Percentiles rank a stretch among this genome's conserved stretches.
These are phyloP conservation scores for Clusia tigrina DNA, from an alignment of 2,888 invertebrate species.

Conservation along the genomic window DNA sequence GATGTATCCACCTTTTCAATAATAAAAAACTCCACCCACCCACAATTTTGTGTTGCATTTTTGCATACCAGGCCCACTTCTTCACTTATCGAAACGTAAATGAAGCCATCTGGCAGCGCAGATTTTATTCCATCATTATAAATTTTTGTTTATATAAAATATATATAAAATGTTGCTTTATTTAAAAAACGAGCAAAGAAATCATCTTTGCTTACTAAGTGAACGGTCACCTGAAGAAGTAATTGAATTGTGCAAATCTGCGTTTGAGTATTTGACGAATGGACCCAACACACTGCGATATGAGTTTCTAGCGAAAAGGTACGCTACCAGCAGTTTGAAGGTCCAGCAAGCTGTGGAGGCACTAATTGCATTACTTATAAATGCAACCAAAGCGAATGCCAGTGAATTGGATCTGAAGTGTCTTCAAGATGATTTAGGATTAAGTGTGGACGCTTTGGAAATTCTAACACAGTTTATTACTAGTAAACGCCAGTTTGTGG, in stretches of 20 bases:
- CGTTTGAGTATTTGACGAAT: constrained; percentile 70
- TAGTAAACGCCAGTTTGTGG: constrained; percentile 58
- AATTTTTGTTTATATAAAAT: constrained; percentile 5
- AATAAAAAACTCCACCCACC: no score
- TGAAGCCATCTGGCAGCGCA: not conserved
- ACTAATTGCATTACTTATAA: constrained; percentile 75
- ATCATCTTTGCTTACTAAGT: constrained; percentile 67
- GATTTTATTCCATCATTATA: constrained; percentile 2
- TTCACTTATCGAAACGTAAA: no score
- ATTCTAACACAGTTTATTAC: constrained; percentile 59
- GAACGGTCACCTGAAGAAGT: constrained; percentile 68
- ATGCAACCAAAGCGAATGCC: constrained; percentile 76
- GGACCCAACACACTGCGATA: constrained; percentile 69
- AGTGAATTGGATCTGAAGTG: constrained; percentile 45
- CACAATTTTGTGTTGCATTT: no score
- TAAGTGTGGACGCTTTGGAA: constrained; percentile 46
- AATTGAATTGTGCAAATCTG: constrained; percentile 71
- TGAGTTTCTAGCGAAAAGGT: constrained; percentile 64
- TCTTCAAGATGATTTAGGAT: constrained; percentile 37
- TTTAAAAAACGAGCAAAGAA: constrained; percentile 68
- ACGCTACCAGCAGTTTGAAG: constrained; percentile 64
- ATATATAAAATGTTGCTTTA: constrained; percentile 43
- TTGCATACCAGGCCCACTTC: no score
- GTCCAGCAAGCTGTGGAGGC: constrained; percentile 73
- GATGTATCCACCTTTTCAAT: no score